Conservation (phyloP, 2,113 vertebrate genomes). For the Mirza zaza region DNA sequence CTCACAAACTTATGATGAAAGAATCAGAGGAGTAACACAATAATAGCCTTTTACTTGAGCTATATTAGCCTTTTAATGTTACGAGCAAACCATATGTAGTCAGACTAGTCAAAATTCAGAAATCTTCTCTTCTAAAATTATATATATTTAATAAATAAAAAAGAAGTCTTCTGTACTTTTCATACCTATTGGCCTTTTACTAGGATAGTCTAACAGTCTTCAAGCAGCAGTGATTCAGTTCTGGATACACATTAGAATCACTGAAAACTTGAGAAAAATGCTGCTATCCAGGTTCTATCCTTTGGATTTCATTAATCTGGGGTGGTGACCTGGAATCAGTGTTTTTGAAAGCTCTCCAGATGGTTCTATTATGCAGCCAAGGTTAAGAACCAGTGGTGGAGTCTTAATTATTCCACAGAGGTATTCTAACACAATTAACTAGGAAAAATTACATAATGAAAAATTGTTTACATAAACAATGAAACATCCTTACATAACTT, state of each 20-base stretch:
- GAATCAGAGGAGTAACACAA: background rate
- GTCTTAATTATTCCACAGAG: background rate
- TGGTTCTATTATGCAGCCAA: background rate
- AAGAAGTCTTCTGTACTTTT: background rate
- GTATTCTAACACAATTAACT: background rate
- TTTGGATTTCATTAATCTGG: background rate
- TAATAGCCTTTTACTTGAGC: background rate
- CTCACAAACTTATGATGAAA: background rate
- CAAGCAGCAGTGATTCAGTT: background rate
- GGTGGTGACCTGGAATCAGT: background rate
- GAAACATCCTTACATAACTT: background rate
- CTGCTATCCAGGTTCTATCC: background rate
- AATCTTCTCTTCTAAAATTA: background rate
- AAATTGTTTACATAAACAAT: background rate
- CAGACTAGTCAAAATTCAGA: background rate
- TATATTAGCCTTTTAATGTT: background rate
- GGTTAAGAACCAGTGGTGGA: background rate
- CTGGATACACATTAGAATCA: background rate
- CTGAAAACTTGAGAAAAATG: background rate
- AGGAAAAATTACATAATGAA: background rate
- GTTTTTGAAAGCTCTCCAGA: background rate
- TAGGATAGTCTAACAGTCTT: background rate
- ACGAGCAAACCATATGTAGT: background rate
- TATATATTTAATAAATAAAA: background rate
- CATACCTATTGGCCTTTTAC: background rate